Evolutionary conservation across 2,113 vertebrate genomes (phyloP), one percentile per base, ranked within the genome.

Genomic region (Coregonus clupeaformis): DNA sequence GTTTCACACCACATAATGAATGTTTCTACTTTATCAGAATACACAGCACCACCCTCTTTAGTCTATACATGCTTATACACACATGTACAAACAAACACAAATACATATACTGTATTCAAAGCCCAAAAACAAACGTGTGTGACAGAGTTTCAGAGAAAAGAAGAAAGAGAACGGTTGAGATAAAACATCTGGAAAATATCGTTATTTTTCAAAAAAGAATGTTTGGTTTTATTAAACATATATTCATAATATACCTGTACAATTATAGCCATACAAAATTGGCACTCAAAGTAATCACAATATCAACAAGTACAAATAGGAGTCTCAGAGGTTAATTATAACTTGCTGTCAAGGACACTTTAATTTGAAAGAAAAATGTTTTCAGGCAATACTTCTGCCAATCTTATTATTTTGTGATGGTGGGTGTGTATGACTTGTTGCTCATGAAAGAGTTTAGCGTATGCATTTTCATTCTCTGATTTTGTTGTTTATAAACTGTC

Each of bases 181-280:
- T 7, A 22, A 60, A 60, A 22, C n/a, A 9, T 6, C 57, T 67
- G 9, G 18, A 67, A 67, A 27, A 36, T 20, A 49, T 47, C 0
- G 1, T 59, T 59, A 42, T 49, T 69, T 88, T 91, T 94, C 57
- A 71, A 64, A 1, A 77, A 95, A 92, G 95, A 95, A 93, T 92
- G 74, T 85, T 65, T 93, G 81, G 93, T 83, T 84, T 89, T 96
- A 96, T 95, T 96, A 96, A 96, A 96, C 95, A 96, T 95, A 94
- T 95, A 96, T 95, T 93, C 94, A 96, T 94, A 95, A 89, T 88
- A 93, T 92, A 92, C 89, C 90, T 96, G 91, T 96, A 96, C 94
- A 96, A 92, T 91, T 93, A 84, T 91, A 95, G 94, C 88, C 89
- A 94, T 95, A 95, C 86, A 95, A 96, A 96, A 96, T 90, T 91